Base-by-base conservation (phyloP, 1,140 invertebrate genomes). In the Camponotus floridanus region DNA sequence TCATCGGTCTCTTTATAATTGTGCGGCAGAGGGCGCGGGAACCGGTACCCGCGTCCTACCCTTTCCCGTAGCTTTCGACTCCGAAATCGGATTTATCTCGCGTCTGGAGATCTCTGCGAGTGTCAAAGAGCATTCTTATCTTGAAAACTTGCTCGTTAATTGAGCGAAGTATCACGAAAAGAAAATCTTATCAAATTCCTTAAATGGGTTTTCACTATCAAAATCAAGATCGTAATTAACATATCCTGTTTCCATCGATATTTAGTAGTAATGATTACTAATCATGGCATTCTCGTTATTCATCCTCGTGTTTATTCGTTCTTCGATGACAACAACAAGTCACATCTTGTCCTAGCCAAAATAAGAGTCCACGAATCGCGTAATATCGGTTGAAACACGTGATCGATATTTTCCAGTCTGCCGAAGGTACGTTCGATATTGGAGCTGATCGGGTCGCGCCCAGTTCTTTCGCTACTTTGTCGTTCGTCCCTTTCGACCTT, bases 1-100 rank as follows among this genome's bases (percentile, higher is more conserved):
- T 42, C 8, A 45, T 3, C 8, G 5, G 42, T 9, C 42, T 6
- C 36, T 39, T 2, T 6, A 36, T 33, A 31, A 78, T 21, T 64
- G 42, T 68, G 74, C 74, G 57, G 45, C 6, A 26, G 26, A 7
- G 11, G 59, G 6, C 13, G 36, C 33, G 73, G 71, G 74, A n/a
- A 15, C n/a, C 42, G 6, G 36, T 39, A 26, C 6, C 11, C 4
- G 18, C 31, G 55, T n/a, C n/a, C n/a, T 45, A 15, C 18, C 18
- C 8, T 78, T 8, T 18, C 0, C 31, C 31, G 26, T 26, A 26
- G 26, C 26, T 26, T 26, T 26, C 26, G 48, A 5, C 3, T 5
- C 5, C 45, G 31, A 67, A 13, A 45, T 57, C 33, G 1, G 26
- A 26, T 26, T 26, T 26, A 26, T 26, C 1, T 26, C 26, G 26